Evolutionary conservation across 2,113 vertebrate species (phyloP).

Genomic region (Brachyhypopomus gauderio): DNA sequence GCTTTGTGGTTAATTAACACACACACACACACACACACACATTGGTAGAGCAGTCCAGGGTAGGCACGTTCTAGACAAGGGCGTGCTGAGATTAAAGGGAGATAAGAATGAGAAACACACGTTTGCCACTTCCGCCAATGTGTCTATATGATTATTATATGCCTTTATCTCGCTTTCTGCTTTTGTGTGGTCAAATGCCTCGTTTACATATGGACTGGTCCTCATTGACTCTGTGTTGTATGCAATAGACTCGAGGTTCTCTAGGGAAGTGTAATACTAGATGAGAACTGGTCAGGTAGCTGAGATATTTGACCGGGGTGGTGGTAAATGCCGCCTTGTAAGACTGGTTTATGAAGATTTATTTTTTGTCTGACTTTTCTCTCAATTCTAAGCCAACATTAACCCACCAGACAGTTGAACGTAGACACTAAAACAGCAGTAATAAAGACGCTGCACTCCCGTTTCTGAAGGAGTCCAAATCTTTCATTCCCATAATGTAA

Average conservation of each 20-base stretch:
- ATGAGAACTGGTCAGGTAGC: neutral
- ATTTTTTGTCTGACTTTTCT: neutral
- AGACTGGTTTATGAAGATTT: constrained; percentile 37
- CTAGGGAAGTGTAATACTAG: constrained; percentile 9
- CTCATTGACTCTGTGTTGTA: neutral
- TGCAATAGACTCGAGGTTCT: neutral
- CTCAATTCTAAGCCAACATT: neutral
- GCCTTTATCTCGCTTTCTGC: neutral
- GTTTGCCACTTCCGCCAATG: neutral
- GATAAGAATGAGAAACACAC: constrained; percentile 27
- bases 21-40: constrained; percentile 8
- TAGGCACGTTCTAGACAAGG: constrained; percentile 44
- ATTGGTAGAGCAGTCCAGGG: constrained; percentile 20
- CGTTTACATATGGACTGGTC: neutral
- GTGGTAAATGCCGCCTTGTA: constrained; percentile 6
- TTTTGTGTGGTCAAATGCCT: too few species aligned
- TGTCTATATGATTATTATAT: neutral
- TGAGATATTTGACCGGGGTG: neutral
- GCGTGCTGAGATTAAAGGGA: constrained; percentile 33
- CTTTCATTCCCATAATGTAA: too few species aligned
- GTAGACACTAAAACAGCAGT: neutral
- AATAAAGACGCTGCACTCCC: neutral
- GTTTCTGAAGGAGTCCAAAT: too few species aligned
- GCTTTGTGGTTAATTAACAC: neutral
- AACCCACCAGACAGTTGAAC: neutral